Percentiles rank a stretch among this genome's conserved stretches.
phyloP scores from a whole-genome alignment of 2,797 vertebrate genomes.

The Lutjanus argentimaculatus region DNA sequence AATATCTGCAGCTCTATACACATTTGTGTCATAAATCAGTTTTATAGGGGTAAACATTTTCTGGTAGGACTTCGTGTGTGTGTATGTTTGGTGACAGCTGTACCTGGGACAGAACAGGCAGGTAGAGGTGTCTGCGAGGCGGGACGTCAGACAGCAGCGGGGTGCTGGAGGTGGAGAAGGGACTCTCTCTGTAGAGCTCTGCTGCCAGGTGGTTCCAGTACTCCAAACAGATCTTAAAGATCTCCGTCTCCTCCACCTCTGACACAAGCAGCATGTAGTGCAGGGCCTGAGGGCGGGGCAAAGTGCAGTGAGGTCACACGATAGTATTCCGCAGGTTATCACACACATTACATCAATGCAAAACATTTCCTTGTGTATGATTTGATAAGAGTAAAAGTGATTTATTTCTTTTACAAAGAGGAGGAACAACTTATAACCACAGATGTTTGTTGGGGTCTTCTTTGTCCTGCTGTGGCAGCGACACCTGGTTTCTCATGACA shows the following conservation, averaged over 20 bases:
- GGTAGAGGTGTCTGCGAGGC: slow-evolving; percentile 95
- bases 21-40: background rate
- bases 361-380: background rate
- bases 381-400: background rate
- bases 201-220: slow-evolving; percentile 99
- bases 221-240: slow-evolving; percentile 98
- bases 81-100: background rate
- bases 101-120: slow-evolving; percentile 97
- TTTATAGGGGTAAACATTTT: background rate
- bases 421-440: background rate
- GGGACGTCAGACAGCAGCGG: slow-evolving; percentile 96
- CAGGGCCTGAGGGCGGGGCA: slow-evolving; percentile 62
- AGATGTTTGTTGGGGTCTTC: background rate
- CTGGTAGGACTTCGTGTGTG: background rate
- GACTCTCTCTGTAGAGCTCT: slow-evolving; percentile 97
- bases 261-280: slow-evolving; percentile 95
- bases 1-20: background rate
- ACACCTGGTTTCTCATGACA: background rate
- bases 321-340: background rate
- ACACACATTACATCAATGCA: too few species aligned
- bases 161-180: slow-evolving; percentile 95
- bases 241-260: slow-evolving; percentile 99
- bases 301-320: background rate
- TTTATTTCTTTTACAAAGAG: background rate
- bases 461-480: background rate